These are phyloP conservation scores for Oxycera nigricornis DNA, from an alignment of 2,888 invertebrate species.

Conservation along the genomic window DNA sequence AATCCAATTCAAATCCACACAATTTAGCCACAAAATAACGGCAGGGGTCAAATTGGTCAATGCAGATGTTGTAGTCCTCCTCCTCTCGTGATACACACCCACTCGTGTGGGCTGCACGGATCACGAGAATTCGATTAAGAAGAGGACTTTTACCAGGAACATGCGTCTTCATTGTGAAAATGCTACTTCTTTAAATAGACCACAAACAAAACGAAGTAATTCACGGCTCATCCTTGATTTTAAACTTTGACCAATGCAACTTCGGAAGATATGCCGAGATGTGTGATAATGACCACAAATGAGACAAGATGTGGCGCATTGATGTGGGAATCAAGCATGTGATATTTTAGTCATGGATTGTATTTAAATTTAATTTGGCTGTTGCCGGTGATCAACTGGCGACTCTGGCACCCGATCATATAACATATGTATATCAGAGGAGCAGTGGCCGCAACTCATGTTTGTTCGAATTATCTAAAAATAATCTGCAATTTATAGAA, in stretches of 20 bases:
- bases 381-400: too few species aligned
- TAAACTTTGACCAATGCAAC: too few species aligned
- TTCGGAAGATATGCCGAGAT: too few species aligned
- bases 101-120: conserved; percentile 18
- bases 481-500: not conserved
- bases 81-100: conserved; percentile 3
- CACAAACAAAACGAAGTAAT: too few species aligned
- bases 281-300: too few species aligned
- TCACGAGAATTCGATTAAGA: conserved; percentile 19
- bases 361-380: conserved; percentile 1
- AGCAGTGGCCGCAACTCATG: not conserved
- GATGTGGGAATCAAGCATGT: not conserved
- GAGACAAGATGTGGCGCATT: not conserved
- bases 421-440: not conserved
- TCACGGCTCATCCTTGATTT: too few species aligned
- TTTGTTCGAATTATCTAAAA: not conserved
- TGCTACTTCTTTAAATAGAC: too few species aligned
- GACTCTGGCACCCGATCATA: not conserved
- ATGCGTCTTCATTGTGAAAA: too few species aligned
- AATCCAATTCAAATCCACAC: not conserved
- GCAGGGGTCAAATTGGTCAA: not conserved
- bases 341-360: not conserved
- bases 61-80: not conserved
- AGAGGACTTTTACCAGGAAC: too few species aligned
- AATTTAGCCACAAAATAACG: not conserved